Evolutionary conservation across 1,140 invertebrate species (phyloP).

Genomic region (Pentalonia nigronervosa): DNA sequence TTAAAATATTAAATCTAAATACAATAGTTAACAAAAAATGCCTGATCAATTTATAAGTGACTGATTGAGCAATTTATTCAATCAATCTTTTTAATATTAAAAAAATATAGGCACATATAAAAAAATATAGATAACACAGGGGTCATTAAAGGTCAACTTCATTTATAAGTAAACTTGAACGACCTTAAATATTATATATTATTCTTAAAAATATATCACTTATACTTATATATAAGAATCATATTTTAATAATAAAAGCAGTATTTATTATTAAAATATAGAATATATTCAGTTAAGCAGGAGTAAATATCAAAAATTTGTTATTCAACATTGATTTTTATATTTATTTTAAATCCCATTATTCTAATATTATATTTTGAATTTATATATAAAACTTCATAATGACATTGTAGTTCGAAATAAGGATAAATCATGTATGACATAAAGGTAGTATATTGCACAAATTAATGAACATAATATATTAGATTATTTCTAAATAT

Average conservation of each 20-base stretch:
- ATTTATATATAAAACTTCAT: background rate
- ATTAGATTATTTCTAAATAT: background rate
- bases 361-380: background rate
- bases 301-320: background rate
- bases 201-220: slow-evolving; percentile 8
- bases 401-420: background rate
- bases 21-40: background rate
- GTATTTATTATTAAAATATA: background rate
- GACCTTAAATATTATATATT: slow-evolving; percentile 44
- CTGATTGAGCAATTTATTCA: slow-evolving; percentile 39
- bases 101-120: background rate
- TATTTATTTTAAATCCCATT: background rate
- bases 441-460: background rate
- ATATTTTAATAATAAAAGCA: background rate
- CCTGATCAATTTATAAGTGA: background rate
- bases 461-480: background rate
- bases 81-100: background rate
- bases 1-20: background rate
- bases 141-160: slow-evolving; percentile 42
- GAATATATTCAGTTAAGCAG: background rate
- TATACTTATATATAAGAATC: background rate
- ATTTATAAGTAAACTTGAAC: slow-evolving; percentile 43
- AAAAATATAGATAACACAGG: slow-evolving; percentile 44
- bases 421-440: background rate
- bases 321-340: background rate